Percentiles rank a stretch among this genome's conserved stretches.
Conservation (phyloP, 2,797 vertebrate species). For the Neosalanx taihuensis region DNA sequence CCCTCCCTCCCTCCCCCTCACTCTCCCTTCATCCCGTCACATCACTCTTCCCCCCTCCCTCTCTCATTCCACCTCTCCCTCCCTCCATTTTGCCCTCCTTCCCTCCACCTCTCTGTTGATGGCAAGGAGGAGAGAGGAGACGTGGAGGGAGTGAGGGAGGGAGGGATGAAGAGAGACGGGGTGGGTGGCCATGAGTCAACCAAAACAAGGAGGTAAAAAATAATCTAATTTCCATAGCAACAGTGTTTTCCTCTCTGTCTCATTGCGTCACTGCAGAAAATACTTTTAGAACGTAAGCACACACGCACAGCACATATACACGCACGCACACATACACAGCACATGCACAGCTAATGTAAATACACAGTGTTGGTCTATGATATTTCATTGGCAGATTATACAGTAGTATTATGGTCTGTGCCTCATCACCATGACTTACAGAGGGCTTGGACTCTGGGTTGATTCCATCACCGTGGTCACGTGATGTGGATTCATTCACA, state of each 20-base stretch:
- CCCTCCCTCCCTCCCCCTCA: too few relatives aligned
- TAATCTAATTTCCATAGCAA: slow-evolving; percentile 65
- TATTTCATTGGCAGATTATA: too few relatives aligned
- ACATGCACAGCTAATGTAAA: neutral
- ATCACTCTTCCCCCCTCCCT: too few relatives aligned
- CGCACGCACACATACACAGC: slow-evolving; percentile 1
- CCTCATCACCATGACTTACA: neutral
- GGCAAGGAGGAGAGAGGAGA: neutral
- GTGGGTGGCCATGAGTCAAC: slow-evolving; percentile 13
- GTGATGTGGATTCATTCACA: slow-evolving; percentile 26
- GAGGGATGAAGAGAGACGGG: neutral
- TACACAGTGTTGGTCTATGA: too few relatives aligned
- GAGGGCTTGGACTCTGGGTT: neutral
- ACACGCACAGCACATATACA: slow-evolving; percentile 12
- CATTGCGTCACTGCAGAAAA: slow-evolving; percentile 55
- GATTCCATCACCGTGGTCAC: neutral
- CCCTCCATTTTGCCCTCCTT: too few relatives aligned
- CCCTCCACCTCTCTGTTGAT: too few relatives aligned
- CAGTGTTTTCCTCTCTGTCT: slow-evolving; percentile 52
- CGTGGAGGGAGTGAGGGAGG: neutral
- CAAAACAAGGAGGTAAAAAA: slow-evolving; percentile 43
- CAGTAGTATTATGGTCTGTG: neutral
- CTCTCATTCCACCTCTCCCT: too few relatives aligned
- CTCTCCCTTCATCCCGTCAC: too few relatives aligned
- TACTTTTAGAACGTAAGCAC: slow-evolving; percentile 35